Percentiles rank a stretch among this genome's conserved stretches.
Evolutionary conservation across 1,140 invertebrate species (phyloP).

Genomic region (Pectinophora gossypiella): DNA sequence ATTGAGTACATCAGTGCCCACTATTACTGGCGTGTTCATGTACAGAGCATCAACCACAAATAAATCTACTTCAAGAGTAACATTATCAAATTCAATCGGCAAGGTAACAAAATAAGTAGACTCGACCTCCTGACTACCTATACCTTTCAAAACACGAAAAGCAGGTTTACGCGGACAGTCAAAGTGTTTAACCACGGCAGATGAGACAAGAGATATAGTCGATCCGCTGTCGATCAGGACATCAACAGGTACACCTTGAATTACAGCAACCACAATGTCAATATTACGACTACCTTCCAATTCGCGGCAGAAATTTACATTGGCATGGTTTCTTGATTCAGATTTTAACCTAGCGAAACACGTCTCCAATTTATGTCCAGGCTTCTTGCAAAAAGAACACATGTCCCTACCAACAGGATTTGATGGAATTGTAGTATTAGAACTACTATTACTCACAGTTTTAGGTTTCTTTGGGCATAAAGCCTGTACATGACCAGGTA

Average conservation of each 20-base stretch:
- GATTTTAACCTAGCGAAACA: slow-evolving; percentile 1
- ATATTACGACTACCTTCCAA: background rate
- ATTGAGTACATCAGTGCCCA: no score
- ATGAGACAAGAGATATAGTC: background rate
- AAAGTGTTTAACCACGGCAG: slow-evolving; percentile 5
- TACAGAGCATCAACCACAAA: background rate
- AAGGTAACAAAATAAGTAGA: background rate
- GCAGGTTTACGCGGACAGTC: background rate
- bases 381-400: slow-evolving; percentile 6
- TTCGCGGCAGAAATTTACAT: slow-evolving; percentile 5
- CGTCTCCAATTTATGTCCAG: background rate
- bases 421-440: background rate
- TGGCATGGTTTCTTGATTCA: background rate
- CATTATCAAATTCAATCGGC: slow-evolving; percentile 4
- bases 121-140: slow-evolving; percentile 6
- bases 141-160: slow-evolving; percentile 6
- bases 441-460: background rate
- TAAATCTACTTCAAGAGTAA: slow-evolving; percentile 7
- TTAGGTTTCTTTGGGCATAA: background rate
- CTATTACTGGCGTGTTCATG: slow-evolving; percentile 6
- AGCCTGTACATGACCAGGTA: background rate
- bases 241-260: slow-evolving; percentile 7
- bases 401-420: background rate
- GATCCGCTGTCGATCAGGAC: slow-evolving; percentile 9
- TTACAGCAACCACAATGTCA: slow-evolving; percentile 6